Evolutionary conservation across 2,113 vertebrate genomes (phyloP).

Genomic region (Elgaria multicarinata): DNA sequence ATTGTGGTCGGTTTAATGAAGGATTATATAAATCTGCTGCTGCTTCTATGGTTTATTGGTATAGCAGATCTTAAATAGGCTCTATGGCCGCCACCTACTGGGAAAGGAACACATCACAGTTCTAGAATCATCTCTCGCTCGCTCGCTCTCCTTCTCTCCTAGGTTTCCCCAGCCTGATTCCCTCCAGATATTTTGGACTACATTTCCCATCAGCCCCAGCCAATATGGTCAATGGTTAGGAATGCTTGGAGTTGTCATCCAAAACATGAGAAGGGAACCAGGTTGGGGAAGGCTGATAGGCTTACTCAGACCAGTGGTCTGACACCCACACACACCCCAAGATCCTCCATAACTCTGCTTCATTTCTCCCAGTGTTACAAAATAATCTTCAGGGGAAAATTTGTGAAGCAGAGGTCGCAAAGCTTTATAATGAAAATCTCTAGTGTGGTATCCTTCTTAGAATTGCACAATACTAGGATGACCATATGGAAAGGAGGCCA

Average conservation of each 20-base stretch:
- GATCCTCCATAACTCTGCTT: too few relatives aligned
- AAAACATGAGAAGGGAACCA: too few relatives aligned
- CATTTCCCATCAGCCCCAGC: too few relatives aligned
- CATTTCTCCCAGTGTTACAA: background rate
- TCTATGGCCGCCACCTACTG: slow-evolving; percentile 7
- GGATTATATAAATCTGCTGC: background rate
- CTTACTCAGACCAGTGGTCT: background rate
- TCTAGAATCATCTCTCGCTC: background rate
- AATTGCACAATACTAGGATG: too few relatives aligned
- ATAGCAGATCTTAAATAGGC: background rate
- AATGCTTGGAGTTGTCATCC: too few relatives aligned
- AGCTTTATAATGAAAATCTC: background rate
- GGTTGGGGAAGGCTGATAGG: too few relatives aligned
- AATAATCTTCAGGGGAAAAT: background rate
- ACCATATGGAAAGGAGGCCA: too few relatives aligned
- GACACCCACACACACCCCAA: background rate
- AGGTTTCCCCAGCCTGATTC: too few relatives aligned
- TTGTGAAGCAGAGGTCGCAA: background rate
- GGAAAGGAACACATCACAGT: background rate
- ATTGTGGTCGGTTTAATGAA: background rate
- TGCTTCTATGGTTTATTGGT: background rate
- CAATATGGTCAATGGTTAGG: too few relatives aligned
- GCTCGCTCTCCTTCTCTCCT: too few relatives aligned
- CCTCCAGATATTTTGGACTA: too few relatives aligned
- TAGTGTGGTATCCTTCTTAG: too few relatives aligned